Evolutionary conservation across 2,113 vertebrate species (phyloP), one percentile per base, ranked within the genome.

Genomic region (Nerophis lumbriciformis): DNA sequence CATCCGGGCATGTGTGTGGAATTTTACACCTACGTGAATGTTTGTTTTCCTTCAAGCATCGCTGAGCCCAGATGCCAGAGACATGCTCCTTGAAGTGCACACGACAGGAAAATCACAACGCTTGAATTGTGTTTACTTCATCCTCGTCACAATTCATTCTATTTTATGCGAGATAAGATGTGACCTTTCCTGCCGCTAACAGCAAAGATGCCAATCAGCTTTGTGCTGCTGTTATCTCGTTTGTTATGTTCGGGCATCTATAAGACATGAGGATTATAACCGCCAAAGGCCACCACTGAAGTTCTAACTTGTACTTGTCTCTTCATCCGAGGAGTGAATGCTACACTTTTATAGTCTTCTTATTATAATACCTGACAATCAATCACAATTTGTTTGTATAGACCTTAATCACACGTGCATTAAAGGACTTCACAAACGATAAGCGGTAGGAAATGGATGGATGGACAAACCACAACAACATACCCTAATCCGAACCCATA

Each of bases 1-100:
- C 64, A 54, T 83, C 78, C 59, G 71, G 61, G 68, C 65, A 81
- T 83, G 81, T 80, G 83, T 64, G 77, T 82, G 77, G 73, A 62
- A 73, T 61, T 76, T 66, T 76, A 61, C 57, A 73, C 65, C 63
- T 73, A 53, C 73, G 54, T 50, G 57, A 54, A n/a, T 71, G 58
- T 28, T 48, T 58, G 28, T 35, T 37, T 63, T 59, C 61, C 67
- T 70, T 64, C 19, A 49, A 57, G 59, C 54, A 21, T 65, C 59
- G 9, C 7, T 61, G 56, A 70, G 71, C 63, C 48, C 12, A 21
- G 16, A 45, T 42, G 36, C 28, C 53, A n/a, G 28, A 11, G 14
- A 55, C 48, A 53, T 42, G 56, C 72, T 75, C 60, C 56, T 60
- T 65, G 62, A 80, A 62, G 69, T 68, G 66, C 49, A 57, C 58